Conservation (phyloP, 2,797 vertebrate genomes). For the Synaphobranchus kaupii region DNA sequence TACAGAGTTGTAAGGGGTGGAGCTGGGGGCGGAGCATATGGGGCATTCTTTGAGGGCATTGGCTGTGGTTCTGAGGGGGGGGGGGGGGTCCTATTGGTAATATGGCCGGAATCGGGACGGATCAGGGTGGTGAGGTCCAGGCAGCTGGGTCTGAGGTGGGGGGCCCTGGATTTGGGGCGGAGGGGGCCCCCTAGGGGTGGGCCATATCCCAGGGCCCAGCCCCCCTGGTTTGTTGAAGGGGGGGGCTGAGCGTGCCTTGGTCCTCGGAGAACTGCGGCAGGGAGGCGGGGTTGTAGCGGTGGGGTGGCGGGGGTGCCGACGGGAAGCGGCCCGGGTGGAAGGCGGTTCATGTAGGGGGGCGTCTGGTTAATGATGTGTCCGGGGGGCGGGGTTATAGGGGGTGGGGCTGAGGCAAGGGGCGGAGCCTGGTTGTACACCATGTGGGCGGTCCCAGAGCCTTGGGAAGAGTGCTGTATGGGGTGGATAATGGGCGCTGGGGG, state of each 20-base stretch:
- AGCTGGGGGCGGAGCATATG: background rate
- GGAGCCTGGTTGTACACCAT: slow-evolving; percentile 96
- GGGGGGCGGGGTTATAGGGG: slow-evolving; percentile 93
- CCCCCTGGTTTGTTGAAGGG: slow-evolving; percentile 95
- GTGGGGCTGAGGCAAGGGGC: slow-evolving; percentile 91
- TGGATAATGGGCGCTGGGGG: slow-evolving; percentile 90
- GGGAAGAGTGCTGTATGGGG: slow-evolving; percentile 91
- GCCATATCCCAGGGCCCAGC: slow-evolving; percentile 96
- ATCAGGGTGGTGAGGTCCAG: slow-evolving; percentile 94
- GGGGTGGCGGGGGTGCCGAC: slow-evolving; percentile 90
- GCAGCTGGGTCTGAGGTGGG: slow-evolving; percentile 88
- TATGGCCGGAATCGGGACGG: slow-evolving; percentile 95
- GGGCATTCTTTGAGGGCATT: background rate
- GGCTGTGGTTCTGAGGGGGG: background rate
- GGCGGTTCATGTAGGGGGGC: slow-evolving; percentile 96
- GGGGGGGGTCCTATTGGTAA: slow-evolving; percentile 79
- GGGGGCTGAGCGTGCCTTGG: slow-evolving; percentile 97
- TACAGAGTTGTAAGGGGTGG: background rate
- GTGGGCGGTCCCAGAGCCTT: slow-evolving; percentile 88
- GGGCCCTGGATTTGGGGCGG: slow-evolving; percentile 96
- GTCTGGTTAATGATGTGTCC: slow-evolving; percentile 94
- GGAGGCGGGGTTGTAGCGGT: slow-evolving; percentile 92
- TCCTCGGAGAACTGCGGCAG: slow-evolving; percentile 94
- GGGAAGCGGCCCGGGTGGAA: slow-evolving; percentile 91
- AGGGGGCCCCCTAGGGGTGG: slow-evolving; percentile 90